Evolutionary conservation across 35 echinoderm and acorn worm species (phyloP).

Genomic region (Antedon bifida): DNA sequence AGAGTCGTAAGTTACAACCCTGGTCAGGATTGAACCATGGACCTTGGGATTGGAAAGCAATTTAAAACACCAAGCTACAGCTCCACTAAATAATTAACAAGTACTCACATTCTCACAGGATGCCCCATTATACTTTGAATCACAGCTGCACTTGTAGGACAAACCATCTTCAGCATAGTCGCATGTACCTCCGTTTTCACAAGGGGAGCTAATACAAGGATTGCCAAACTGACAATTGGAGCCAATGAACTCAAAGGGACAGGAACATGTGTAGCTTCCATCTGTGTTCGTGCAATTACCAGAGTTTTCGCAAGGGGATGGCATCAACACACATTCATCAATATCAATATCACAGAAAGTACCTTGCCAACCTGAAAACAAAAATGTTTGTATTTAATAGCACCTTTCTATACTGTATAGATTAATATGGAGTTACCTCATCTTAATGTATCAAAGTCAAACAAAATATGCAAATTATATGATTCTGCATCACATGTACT

Average conservation of each 20-base stretch:
- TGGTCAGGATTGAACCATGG: too few species aligned
- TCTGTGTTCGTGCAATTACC: slow-evolving; percentile 46
- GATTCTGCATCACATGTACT: too few species aligned
- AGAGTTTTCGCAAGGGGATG: slow-evolving; percentile 27
- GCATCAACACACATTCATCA: slow-evolving; percentile 37
- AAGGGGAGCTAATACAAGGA: slow-evolving; percentile 28
- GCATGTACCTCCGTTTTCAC: slow-evolving; percentile 52
- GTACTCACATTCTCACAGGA: slow-evolving; percentile 51
- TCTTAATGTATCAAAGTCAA: too few species aligned
- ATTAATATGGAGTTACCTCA: too few species aligned
- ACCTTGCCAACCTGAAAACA: slow-evolving; percentile 62
- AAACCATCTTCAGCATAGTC: not conserved
- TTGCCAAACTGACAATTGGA: slow-evolving; percentile 13
- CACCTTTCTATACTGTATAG: too few species aligned
- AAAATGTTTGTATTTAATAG: too few species aligned
- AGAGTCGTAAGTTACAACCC: too few species aligned
- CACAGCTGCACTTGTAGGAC: slow-evolving; percentile 20
- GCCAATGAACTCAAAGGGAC: slow-evolving; percentile 16
- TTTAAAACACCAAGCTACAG: too few species aligned
- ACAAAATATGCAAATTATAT: too few species aligned
- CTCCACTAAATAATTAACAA: too few species aligned
- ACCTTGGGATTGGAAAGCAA: too few species aligned
- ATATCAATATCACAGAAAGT: slow-evolving; percentile 43
- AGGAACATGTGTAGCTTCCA: slow-evolving; percentile 45
- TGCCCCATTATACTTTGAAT: slow-evolving; percentile 16